phyloP scores from a whole-genome alignment of 2,888 invertebrate species.

The Andrena praecox region DNA sequence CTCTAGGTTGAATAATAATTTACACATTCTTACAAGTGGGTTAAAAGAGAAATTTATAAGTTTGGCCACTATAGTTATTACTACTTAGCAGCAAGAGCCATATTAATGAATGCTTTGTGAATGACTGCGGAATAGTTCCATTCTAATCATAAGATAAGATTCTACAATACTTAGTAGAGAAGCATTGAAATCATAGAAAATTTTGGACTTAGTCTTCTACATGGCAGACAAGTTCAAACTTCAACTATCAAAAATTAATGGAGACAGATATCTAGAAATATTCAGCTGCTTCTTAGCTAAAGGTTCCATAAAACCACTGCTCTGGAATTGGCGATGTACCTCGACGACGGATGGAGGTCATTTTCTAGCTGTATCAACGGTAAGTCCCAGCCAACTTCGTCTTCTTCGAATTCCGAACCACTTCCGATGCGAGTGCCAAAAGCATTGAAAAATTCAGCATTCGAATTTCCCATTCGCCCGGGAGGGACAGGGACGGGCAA shows the following conservation, averaged over 20 bases:
- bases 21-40: too few relatives aligned
- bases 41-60: too few relatives aligned
- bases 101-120: too few relatives aligned
- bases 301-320: neutral
- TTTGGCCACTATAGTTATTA: too few relatives aligned
- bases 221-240: too few relatives aligned
- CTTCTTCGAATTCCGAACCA: slow-evolving; percentile 86
- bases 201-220: too few relatives aligned
- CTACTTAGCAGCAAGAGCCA: too few relatives aligned
- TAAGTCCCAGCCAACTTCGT: slow-evolving; percentile 87
- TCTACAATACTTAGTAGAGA: too few relatives aligned
- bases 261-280: neutral
- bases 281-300: neutral
- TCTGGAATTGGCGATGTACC: slow-evolving; percentile 72
- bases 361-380: slow-evolving; percentile 86
- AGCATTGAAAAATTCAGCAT: slow-evolving; percentile 81
- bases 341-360: slow-evolving; percentile 83
- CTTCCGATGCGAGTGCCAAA: slow-evolving; percentile 84
- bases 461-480: slow-evolving; percentile 73
- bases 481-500: neutral
- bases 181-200: too few relatives aligned
- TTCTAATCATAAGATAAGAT: too few relatives aligned
- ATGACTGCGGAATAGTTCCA: too few relatives aligned
- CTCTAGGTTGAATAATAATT: too few relatives aligned
- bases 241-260: neutral